These are phyloP conservation scores for Pyxicephalus adspersus DNA, from an alignment of 2,113 vertebrate species.

Conservation along the genomic window DNA sequence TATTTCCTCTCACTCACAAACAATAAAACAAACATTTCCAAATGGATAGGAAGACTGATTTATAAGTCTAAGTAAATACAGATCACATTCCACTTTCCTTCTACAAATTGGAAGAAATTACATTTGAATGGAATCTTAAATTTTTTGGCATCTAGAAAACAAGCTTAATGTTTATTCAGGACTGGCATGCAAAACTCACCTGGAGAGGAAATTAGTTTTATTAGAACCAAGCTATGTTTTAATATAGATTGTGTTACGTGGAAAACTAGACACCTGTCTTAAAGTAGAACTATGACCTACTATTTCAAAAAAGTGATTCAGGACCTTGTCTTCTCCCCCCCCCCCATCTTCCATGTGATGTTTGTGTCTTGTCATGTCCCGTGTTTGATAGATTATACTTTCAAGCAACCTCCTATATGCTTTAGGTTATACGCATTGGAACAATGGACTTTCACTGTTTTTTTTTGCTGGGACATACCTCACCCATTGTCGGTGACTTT, in stretches of 20 bases:
- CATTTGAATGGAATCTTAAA: not conserved
- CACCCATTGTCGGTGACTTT: no score
- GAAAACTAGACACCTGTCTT: no score
- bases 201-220: not conserved
- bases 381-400: no score
- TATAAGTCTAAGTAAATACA: not conserved
- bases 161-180: not conserved
- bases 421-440: no score
- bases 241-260: not conserved
- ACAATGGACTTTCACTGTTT: no score
- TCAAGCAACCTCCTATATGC: no score
- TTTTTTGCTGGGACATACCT: no score
- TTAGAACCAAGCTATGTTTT: not conserved
- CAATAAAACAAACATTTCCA: conserved; percentile 18
- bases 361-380: no score
- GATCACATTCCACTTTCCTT: not conserved
- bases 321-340: no score
- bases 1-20: conserved; percentile 38
- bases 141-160: not conserved
- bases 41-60: not conserved
- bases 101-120: not conserved
- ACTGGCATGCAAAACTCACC: not conserved
- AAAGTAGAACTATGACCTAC: no score
- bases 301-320: no score
- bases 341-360: no score